Base-by-base conservation (phyloP, 1,140 invertebrate genomes). In the Aethina tumida region DNA sequence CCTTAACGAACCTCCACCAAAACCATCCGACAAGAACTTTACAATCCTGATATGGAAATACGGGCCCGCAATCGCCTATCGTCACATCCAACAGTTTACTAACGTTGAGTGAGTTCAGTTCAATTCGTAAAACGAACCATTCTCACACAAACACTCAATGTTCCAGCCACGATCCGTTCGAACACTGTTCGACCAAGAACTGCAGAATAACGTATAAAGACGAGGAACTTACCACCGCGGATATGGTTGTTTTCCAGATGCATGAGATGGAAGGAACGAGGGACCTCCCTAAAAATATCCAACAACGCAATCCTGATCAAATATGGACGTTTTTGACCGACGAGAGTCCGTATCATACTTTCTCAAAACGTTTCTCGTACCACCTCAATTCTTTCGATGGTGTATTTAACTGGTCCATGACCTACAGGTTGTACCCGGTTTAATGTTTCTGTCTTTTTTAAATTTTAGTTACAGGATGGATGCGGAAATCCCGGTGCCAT, bases 351-450 rank as follows among this genome's bases (percentile, higher is more conserved):
- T 49, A 60, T 5, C 47, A 74, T 28, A 74, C 71, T 0, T 74
- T 74, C 47, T 31, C 69, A 5, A n/a, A n/a, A n/a, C 50, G 58
- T 24, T 29, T 33, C 5, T 47, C 55, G 27, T 45, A 48, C 13
- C 53, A 52, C 10, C 41, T 75, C 17, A 53, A 51, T 2, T 47
- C 67, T 19, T 74, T 74, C 35, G 64, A 74, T 34, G 64, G 68
- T 15, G 14, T 74, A 5, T 83, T 84, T 50, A 84, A 84, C 54
- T 84, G 80, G 80, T 81, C 80, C 1, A 84, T 84, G 80, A 76
- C 71, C 1, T 85, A 83, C 49, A 67, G 75, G 60, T 67, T 53
- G 39, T 32, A n/a, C n/a, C n/a, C n/a, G n/a, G n/a, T n/a, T n/a
- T n/a, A n/a, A n/a, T n/a, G n/a, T n/a, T n/a, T n/a, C n/a, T n/a